Base-by-base conservation (phyloP, 2,888 invertebrate genomes). In the Microdon myrmicae region DNA sequence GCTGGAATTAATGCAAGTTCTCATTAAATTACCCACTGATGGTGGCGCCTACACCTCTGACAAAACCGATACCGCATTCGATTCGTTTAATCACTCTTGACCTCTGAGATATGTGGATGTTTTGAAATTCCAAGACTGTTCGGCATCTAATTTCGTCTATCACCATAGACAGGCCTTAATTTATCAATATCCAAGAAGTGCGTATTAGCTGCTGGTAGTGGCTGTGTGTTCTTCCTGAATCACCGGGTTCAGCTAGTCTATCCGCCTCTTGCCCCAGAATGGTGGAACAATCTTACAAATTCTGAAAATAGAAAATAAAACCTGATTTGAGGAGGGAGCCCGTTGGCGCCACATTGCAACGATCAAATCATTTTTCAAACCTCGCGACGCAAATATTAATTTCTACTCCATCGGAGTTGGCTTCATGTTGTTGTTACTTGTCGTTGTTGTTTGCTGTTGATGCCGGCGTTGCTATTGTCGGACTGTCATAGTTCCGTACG, bases 171-270 rank as follows among this genome's bases (percentile, higher is more conserved):
- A 4, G 12, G 10, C 4, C 10, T 5, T 2, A 4, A 7, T 9
- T 13, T 45, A 35, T 45, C 8, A 12, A 48, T n/a, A 38, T 12
- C 47, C 54, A 47, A 61, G 49, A 45, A 55, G 61, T n/a, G n/a
- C 39, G 28, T 44, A 16, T 13, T 10, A 26, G 22, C 41, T 48
- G 17, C 10, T 17, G 51, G 14, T 22, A 39, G 39, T 38, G n/a
- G n/a, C n/a, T n/a, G 14, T 60, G 58, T 39, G 49, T 56, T 51
- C 34, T 45, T 58, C 56, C 58, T 45, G 49, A 28, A 55, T 44
- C 60, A 44, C 31, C 34, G 43, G 49, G 55, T 29, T 48, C 34
- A 16, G 17, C 28, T 29, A n/a, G n/a, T 13, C 20, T 31, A 16
- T 25, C 20, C 20, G 7, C 41, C 38, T 19, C 26, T 32, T 35